A percentile compares a stretch with the other conserved stretches of the same genome.
Conservation (phyloP, 1,140 invertebrate species). For the Temnothorax nylanderi region DNA sequence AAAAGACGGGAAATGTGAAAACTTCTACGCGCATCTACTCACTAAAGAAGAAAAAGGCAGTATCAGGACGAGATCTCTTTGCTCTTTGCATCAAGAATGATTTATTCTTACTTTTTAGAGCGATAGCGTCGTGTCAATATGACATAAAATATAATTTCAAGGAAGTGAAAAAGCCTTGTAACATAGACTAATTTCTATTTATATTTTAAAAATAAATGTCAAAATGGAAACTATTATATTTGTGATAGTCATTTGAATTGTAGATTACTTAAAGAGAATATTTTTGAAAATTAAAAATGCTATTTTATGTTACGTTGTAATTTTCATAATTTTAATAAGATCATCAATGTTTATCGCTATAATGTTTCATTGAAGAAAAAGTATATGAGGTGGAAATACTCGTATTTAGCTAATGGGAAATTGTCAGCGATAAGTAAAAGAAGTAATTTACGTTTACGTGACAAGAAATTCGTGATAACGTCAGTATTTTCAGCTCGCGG, state of each 20-base stretch:
- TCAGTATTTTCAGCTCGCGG: conserved; percentile 41
- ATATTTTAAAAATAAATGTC: conserved; percentile 5
- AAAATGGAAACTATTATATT: neutral
- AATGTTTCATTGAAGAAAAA: neutral
- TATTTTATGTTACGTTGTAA: neutral
- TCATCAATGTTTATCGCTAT: neutral
- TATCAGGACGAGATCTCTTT: conserved; percentile 33
- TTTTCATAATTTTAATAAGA: neutral
- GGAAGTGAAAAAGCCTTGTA: neutral
- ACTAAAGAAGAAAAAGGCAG: neutral
- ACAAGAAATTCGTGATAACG: conserved; percentile 53
- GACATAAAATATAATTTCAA: neutral
- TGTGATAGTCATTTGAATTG: neutral
- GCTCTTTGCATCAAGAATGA: conserved; percentile 46
- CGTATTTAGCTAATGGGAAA: conserved; percentile 36
- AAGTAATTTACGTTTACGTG: conserved; percentile 59
- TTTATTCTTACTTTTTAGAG: conserved; percentile 38
- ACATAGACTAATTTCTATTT: neutral
- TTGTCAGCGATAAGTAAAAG: conserved; percentile 51
- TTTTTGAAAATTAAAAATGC: neutral
- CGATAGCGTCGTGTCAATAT: conserved; percentile 23
- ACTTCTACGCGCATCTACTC: conserved; percentile 26
- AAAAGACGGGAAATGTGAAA: conserved; percentile 52
- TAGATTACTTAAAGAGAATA: neutral
- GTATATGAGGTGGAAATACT: neutral